Evolutionary conservation across 2,888 invertebrate species (phyloP).

Genomic region (Caenorhabditis doughertyi): DNA sequence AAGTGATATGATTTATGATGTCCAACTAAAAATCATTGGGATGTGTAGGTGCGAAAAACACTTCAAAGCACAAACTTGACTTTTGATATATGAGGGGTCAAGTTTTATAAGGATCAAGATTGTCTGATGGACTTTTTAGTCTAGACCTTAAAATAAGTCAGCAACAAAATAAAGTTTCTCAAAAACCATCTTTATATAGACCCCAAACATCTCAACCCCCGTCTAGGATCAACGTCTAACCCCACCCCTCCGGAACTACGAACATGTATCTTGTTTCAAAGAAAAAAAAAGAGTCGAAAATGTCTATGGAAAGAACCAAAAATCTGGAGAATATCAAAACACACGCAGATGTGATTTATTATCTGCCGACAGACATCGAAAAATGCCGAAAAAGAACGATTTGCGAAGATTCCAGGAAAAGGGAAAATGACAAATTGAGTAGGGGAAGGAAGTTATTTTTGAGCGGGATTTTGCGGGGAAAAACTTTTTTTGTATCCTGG

Average conservation of each 20-base stretch:
- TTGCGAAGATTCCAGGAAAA: neutral
- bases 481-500: no score
- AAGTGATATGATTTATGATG: slow-evolving; percentile 40
- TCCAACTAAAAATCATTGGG: neutral
- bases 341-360: slow-evolving; percentile 9
- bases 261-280: slow-evolving; percentile 1
- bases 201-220: neutral
- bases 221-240: no score
- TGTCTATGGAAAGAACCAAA: neutral
- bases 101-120: neutral
- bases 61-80: slow-evolving; percentile 5
- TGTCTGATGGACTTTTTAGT: neutral
- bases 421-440: neutral
- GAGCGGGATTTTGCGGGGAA: no score
- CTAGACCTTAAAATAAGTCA: neutral
- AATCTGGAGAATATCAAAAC: slow-evolving; percentile 16
- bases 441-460: no score
- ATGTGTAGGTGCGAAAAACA: neutral
- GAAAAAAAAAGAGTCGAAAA: neutral
- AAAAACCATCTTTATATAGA: neutral
- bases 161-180: neutral
- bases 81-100: neutral
- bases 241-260: neutral
- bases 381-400: neutral
- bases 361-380: neutral